Base-by-base conservation (phyloP, 2,113 vertebrate species). In the Orientallactaga bullata region DNA sequence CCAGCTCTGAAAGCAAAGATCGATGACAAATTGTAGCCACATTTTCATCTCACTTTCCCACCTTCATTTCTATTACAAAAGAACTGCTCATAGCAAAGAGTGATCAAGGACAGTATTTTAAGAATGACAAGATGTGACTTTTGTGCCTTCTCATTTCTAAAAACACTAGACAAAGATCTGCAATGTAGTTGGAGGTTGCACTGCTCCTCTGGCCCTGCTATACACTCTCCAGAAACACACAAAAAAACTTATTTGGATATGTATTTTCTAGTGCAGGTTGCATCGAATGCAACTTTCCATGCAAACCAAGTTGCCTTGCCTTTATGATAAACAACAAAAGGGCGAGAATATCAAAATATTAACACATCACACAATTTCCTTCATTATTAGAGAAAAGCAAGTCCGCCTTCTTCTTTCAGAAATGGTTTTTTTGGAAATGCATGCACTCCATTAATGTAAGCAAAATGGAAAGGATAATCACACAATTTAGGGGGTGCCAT, bases 401-500 rank as follows among this genome's bases (percentile, higher is more conserved):
- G n/a, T 69, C 24, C 16, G 76, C 68, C 26, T 23, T 69, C 9
- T 69, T 88, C 9, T 69, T 15, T 65, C 7, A 91, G 39, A 51
- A 55, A 35, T 74, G 8, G 66, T 83, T 71, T 39, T 76, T 32
- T 63, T 93, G 51, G 13, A 21, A 2, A n/a, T 61, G 8, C 79
- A 42, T 42, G 17, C 58, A 28, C 1, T 68, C 26, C 35, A 79
- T 90, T 91, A 94, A 87, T 58, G 66, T 61, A 89, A 83, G 61
- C 37, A 12, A 74, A 85, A 71, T 86, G 9, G n/a, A 79, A 95
- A 77, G 35, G 63, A 7, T n/a, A 47, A 89, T 88, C 37, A 81
- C 88, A n/a, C 42, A 37, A 74, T 94, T 86, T 72, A 58, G n/a
- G 71, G 76, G 28, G 37, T 51, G 17, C 77, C 28, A 5, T 66